phyloP scores from a whole-genome alignment of 1,140 invertebrate species.

The Ctenoplectra terminalis region DNA sequence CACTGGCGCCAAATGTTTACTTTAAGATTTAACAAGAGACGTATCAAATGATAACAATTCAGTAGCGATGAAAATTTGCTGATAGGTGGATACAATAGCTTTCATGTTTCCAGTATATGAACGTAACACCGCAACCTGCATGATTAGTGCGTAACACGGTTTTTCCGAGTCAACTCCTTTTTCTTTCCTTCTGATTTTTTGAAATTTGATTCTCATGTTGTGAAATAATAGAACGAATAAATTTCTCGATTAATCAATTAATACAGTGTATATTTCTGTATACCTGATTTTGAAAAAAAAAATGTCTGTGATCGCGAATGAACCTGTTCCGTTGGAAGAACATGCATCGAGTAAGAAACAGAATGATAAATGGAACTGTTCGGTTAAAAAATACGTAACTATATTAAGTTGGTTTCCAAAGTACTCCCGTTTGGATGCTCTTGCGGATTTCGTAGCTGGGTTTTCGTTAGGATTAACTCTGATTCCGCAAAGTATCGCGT shows the following conservation, averaged over 20 bases:
- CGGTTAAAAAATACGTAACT: constrained; percentile 79
- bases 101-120: not conserved
- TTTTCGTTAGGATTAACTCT: constrained; percentile 91
- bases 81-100: constrained; percentile 8
- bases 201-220: not conserved
- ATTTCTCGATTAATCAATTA: not conserved
- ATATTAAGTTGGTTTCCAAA: constrained; percentile 86
- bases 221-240: not conserved
- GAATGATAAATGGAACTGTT: constrained; percentile 30
- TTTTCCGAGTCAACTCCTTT: not conserved
- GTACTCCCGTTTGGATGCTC: constrained; percentile 85
- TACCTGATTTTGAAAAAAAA: not conserved
- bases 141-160: not conserved
- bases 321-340: constrained; percentile 22
- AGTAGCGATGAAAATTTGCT: not conserved
- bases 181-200: not conserved
- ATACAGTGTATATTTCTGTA: not conserved
- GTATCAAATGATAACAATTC: constrained; percentile 36
- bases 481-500: constrained; percentile 93
- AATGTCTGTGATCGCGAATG: constrained; percentile 19
- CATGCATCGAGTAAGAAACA: not conserved
- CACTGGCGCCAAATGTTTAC: constrained; percentile 36
- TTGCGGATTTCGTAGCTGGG: constrained; percentile 89
- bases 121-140: not conserved
- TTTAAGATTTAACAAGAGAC: constrained; percentile 42